These are phyloP conservation scores for Scelioninae gen. 1 DNA, from an alignment of 2,888 invertebrate genomes.

Conservation along the genomic window DNA sequence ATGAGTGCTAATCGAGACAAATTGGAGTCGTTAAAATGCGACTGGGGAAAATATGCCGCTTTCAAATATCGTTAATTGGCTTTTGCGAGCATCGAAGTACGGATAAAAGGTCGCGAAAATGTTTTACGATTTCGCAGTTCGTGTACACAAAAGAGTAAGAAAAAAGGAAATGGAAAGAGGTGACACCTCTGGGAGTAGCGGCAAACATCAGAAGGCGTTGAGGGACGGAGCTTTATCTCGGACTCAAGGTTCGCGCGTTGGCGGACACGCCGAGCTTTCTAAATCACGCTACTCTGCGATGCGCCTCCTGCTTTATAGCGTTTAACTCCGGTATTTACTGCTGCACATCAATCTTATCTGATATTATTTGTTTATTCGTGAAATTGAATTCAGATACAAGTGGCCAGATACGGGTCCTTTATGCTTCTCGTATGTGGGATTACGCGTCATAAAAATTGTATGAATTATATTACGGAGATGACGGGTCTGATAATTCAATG, in stretches of 20 bases:
- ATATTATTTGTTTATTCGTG: constrained; percentile 66
- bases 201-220: constrained; percentile 69
- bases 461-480: constrained; percentile 47
- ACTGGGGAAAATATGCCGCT: constrained; percentile 56
- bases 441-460: constrained; percentile 54
- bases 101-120: constrained; percentile 53
- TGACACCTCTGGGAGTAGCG: constrained; percentile 73
- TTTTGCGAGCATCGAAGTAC: constrained; percentile 41
- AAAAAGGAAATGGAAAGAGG: too few relatives aligned
- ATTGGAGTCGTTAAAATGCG: constrained; percentile 58
- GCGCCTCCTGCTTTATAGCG: constrained; percentile 64
- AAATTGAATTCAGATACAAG: constrained; percentile 66
- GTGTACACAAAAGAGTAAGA: constrained; percentile 70
- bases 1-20: constrained; percentile 61
- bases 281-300: constrained; percentile 74
- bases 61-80: constrained; percentile 63
- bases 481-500: constrained; percentile 32
- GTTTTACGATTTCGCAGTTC: constrained; percentile 65
- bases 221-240: constrained; percentile 75
- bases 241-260: constrained; percentile 76
- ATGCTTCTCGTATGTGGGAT: constrained; percentile 16
- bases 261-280: constrained; percentile 78
- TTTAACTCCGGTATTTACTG: constrained; percentile 62
- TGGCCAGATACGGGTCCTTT: constrained; percentile 53
- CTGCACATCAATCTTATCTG: constrained; percentile 65